Evolutionary conservation across 2,113 vertebrate species (phyloP), one percentile per base, ranked within the genome.

Genomic region (Cacatua alba): DNA sequence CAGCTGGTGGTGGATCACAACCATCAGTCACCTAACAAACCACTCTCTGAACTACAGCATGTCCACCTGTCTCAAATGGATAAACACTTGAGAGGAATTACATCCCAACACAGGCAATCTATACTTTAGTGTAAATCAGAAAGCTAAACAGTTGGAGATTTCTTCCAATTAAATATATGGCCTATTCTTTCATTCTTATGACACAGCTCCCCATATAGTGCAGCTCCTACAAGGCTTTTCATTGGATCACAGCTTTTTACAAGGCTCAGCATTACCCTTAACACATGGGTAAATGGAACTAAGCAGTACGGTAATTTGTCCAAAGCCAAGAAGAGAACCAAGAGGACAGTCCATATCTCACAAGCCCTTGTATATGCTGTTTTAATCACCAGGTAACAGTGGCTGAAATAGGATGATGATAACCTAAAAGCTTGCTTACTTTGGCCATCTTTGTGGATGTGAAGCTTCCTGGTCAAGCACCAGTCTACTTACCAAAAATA

Each of bases 401-500:
- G 39, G 29, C 24, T 71, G 23, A 72, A 79, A 76, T 7, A 85
- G 43, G 28, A 77, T 14, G 35, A 52, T 0, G 0, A 55, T 25
- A 82, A 81, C n/a, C 8, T 70, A 9, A 11, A 69, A 28, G 33
- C 68, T 82, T 43, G 25, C 8, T 85, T 52, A 37, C 20, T 86
- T 14, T 55, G 41, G 62, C 65, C 44, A 33, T 6, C 65, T 67
- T 17, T 37, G 49, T 33, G 64, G 35, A 20, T 59, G 55, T 19
- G 85, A 83, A 82, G 57, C 46, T 70, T 35, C 46, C 25, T 31
- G 53, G 28, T 71, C 65, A 62, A 6, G 17, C 65, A 84, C 74
- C 28, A 85, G 37, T n/a, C 77, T 53, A 93, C 97, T 98, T 93
- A 99, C 99, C 98, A 99, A 96, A 97, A 99, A 99, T 81, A 99